phyloP scores from a whole-genome alignment of 2,113 vertebrate genomes.

The Polypterus senegalus region DNA sequence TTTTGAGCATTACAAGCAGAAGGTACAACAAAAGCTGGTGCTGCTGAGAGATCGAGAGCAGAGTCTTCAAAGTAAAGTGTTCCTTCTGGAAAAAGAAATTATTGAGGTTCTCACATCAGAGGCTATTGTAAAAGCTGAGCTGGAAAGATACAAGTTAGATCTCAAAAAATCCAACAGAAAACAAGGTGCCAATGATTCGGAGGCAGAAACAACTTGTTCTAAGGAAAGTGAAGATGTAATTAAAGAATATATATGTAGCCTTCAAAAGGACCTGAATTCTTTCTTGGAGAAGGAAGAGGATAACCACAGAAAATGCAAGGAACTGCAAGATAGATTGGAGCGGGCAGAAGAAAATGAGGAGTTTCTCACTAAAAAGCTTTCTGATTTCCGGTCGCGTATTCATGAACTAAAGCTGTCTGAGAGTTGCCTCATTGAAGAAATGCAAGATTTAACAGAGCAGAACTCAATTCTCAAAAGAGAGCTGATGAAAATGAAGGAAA shows the following conservation, averaged over 20 bases:
- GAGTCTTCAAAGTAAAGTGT: conserved; percentile 45
- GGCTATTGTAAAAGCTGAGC: conserved; percentile 26
- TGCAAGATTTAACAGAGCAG: conserved; percentile 47
- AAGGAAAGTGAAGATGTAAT: conserved; percentile 24
- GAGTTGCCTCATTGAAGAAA: conserved; percentile 36
- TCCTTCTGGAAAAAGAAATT: conserved; percentile 51
- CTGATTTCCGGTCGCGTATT: conserved; percentile 41
- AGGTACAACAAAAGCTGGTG: conserved; percentile 50
- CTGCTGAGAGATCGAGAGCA: conserved; percentile 44
- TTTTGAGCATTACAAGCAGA: conserved; percentile 60
- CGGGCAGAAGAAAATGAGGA: conserved; percentile 38
- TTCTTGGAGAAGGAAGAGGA: conserved; percentile 42
- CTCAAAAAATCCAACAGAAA: conserved; percentile 1
- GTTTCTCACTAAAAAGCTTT: conserved; percentile 42
- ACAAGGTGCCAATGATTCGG: conserved; percentile 7
- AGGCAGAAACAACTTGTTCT: conserved; percentile 11
- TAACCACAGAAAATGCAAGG: conserved; percentile 28
- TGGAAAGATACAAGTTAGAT: conserved; percentile 22
- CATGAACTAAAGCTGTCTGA: conserved; percentile 45
- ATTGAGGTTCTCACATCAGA: conserved; percentile 37
- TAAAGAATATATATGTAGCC: conserved; percentile 26
- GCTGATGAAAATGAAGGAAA: not conserved
- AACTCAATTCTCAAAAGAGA: conserved; percentile 39
- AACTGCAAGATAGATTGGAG: conserved; percentile 37
- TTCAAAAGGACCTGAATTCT: conserved; percentile 41